Conservation (phyloP, 2,797 vertebrate genomes). For the Threskiornis aethiopicus region DNA sequence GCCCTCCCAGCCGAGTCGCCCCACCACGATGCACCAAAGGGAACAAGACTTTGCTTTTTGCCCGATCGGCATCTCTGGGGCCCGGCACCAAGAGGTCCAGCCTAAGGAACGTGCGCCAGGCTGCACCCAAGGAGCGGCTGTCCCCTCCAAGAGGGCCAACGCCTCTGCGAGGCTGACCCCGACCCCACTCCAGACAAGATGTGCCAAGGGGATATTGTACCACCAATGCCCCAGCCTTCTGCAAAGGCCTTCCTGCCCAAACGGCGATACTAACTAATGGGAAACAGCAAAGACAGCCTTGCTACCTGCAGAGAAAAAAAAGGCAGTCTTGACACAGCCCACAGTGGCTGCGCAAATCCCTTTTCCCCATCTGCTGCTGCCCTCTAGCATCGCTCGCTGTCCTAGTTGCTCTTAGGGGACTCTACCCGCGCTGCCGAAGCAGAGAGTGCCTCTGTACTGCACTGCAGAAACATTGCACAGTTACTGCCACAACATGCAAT, state of each 20-base stretch:
- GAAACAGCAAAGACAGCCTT: background rate
- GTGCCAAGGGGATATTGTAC: background rate
- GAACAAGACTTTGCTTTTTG: background rate
- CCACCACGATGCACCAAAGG: background rate
- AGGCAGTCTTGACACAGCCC: background rate
- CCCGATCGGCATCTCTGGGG: background rate
- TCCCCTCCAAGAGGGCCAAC: background rate
- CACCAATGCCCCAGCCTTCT: background rate
- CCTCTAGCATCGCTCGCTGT: background rate
- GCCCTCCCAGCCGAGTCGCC: background rate
- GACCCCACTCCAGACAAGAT: background rate
- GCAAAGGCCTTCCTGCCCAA: background rate
- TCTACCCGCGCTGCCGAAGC: background rate
- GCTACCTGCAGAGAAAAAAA: background rate
- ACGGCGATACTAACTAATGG: rapidly evolving
- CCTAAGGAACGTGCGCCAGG: background rate
- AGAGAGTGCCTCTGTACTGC: slow-evolving; percentile 86
- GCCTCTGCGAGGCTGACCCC: background rate
- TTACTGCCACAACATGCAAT: slow-evolving; percentile 91
- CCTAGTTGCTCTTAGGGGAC: background rate
- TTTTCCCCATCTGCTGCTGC: slow-evolving; percentile 13
- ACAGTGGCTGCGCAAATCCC: background rate
- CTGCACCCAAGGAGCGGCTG: background rate
- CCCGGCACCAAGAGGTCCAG: rapidly evolving
- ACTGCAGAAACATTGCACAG: slow-evolving; percentile 97